Conservation (phyloP, 2,888 invertebrate species). For the Thera obeliscata region DNA sequence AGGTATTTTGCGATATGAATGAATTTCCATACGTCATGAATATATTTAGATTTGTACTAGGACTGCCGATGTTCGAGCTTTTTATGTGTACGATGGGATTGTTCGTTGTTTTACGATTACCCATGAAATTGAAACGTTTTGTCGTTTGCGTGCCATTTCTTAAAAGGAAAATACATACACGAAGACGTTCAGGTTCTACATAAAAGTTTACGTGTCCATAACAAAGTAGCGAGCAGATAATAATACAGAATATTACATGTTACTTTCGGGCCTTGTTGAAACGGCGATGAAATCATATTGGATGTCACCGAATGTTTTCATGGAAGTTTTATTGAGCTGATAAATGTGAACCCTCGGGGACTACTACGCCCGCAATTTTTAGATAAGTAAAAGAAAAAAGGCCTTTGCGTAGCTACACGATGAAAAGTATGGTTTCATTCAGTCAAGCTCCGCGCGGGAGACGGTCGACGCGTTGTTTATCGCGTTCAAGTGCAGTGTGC, state of each 20-base stretch:
- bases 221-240: constrained; percentile 63
- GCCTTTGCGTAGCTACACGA: constrained; percentile 31
- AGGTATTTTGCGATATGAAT: constrained; percentile 14
- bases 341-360: constrained; percentile 74
- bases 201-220: constrained; percentile 66
- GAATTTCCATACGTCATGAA: constrained; percentile 23
- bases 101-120: constrained; percentile 31
- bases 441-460: too few relatives aligned
- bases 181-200: constrained; percentile 55
- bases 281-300: constrained; percentile 75
- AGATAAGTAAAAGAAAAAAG: constrained; percentile 65
- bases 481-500: too few relatives aligned
- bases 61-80: constrained; percentile 16
- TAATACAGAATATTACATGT: constrained; percentile 66
- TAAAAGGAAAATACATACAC: constrained; percentile 43
- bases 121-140: constrained; percentile 32
- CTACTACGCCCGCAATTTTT: constrained; percentile 66
- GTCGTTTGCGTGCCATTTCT: constrained; percentile 27
- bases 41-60: constrained; percentile 26
- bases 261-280: constrained; percentile 60
- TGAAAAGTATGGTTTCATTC: constrained; percentile 17
- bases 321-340: constrained; percentile 77
- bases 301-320: constrained; percentile 77
- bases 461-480: too few relatives aligned
- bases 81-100: constrained; percentile 22